Base-by-base conservation (phyloP, 2,113 vertebrate species). In the Rhombomys opimus region DNA sequence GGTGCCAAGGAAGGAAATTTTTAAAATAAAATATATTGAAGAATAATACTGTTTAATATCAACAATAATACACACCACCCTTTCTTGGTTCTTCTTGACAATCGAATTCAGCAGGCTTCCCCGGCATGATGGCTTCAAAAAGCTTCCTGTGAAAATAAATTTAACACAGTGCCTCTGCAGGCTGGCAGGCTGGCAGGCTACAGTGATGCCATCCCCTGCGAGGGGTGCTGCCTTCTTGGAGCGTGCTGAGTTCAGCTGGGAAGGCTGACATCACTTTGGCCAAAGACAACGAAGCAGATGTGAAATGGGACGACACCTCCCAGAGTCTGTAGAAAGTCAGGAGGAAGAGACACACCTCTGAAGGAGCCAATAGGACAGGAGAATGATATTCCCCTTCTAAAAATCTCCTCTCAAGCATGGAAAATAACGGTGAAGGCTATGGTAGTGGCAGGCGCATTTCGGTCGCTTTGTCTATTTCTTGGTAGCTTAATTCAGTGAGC, bases 361-460 rank as follows among this genome's bases (percentile, higher is more conserved):
- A 57, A 78, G 30, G 85, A 89, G 78, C n/a, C 82, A 72, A 23
- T 23, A 20, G 23, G 25, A n/a, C 7, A 20, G 68, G n/a, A 76
- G 91, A 90, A 95, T 50, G 54, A 92, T 73, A 76, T 90, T 54
- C 72, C 92, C 41, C 41, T 46, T 72, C 68, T 81, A 75, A 91
- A 94, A 52, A 89, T 67, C 80, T 73, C 76, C 84, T 82, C 85
- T 93, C 30, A 77, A 97, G 65, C 70, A 67, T 20, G 67, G 72
- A 65, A 95, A 90, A 96, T 94, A 90, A 95, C 35, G 59, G 46
- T 91, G 54, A 46, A 61, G n/a, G 82, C 89, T 87, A 77, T 32
- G n/a, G 67, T 35, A 2, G 14, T 80, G 90, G 70, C 70, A 93
- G 68, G 25, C 72, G 50, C 25, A 61, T 54, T 46, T 41, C 10